Evolutionary conservation across 2,113 vertebrate species (phyloP).

Genomic region (Cottus gobio): DNA sequence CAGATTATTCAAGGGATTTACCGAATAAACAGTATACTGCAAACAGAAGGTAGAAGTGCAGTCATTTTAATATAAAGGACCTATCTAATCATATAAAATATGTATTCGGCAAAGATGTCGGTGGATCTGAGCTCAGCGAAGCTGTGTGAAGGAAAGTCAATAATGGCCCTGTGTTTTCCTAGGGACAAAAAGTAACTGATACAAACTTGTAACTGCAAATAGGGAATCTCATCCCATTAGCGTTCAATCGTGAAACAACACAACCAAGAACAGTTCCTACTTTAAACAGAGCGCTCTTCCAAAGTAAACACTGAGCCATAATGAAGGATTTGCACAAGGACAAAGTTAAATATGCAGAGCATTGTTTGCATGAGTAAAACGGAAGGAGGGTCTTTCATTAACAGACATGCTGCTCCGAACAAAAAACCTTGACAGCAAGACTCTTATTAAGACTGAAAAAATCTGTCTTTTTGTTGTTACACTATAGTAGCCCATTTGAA

Average conservation of each 20-base stretch:
- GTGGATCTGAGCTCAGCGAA: constrained; percentile 12
- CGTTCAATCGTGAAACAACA: constrained; percentile 22
- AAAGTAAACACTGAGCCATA: constrained; percentile 34
- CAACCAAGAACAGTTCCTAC: constrained; percentile 14
- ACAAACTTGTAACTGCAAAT: constrained; percentile 41
- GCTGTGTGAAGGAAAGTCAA: not conserved
- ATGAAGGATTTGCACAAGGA: constrained; percentile 35
- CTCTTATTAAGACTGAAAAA: not conserved
- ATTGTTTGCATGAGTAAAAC: not conserved
- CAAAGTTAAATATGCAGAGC: constrained; percentile 11
- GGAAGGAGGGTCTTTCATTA: constrained; percentile 20
- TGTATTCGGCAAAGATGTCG: not conserved
- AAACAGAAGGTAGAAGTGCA: not conserved
- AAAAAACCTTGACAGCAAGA: constrained; percentile 21
- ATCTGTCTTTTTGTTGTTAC: not conserved
- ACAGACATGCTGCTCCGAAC: not conserved
- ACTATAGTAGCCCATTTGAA: not conserved
- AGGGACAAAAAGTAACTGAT: constrained; percentile 14
- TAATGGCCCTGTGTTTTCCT: not conserved
- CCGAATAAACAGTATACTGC: not conserved
- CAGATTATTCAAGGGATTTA: constrained; percentile 3
- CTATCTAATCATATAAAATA: not conserved
- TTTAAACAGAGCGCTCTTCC: constrained; percentile 22
- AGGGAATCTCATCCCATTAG: constrained; percentile 41
- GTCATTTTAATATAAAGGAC: not conserved